Percentiles rank a stretch among this genome's conserved stretches.
Evolutionary conservation across 2,113 vertebrate species (phyloP).

Genomic region (Globicephala melas): DNA sequence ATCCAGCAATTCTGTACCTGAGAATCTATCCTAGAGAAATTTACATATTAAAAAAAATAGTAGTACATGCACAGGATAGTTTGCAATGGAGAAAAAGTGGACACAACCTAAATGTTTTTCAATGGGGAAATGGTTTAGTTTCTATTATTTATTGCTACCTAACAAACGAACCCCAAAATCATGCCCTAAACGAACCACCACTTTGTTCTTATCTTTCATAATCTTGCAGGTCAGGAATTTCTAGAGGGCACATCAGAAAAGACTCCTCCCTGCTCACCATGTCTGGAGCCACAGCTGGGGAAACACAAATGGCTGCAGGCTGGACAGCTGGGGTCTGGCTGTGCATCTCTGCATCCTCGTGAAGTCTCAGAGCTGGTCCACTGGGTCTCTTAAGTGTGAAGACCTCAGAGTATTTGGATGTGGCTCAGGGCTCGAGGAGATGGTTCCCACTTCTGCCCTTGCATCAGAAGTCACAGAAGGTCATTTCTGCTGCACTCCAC

Average conservation of each 20-base stretch:
- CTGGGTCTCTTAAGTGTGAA: not conserved
- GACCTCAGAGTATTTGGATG: not conserved
- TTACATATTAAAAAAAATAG: not conserved
- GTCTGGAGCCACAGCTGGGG: not conserved
- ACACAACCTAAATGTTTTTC: not conserved
- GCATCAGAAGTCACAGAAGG: not conserved
- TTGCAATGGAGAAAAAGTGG: not conserved
- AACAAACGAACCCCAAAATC: not conserved
- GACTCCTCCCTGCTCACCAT: not conserved
- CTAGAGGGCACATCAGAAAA: not conserved
- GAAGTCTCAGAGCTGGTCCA: not conserved
- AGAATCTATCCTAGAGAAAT: not conserved
- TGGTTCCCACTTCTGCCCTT: not conserved
- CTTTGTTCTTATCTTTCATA: not conserved
- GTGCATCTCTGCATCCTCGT: fast-evolving
- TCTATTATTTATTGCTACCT: not conserved
- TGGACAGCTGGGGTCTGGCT: not conserved
- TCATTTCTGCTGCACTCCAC: not conserved
- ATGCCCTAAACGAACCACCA: not conserved
- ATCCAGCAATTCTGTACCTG: not conserved
- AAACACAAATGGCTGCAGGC: not conserved
- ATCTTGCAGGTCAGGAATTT: not conserved
- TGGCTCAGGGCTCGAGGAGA: not conserved
- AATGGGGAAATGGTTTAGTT: not conserved
- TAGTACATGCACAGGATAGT: not conserved